Evolutionary conservation across 1,140 invertebrate genomes (phyloP), one percentile per base, ranked within the genome.

Genomic region (Pinna nobilis): DNA sequence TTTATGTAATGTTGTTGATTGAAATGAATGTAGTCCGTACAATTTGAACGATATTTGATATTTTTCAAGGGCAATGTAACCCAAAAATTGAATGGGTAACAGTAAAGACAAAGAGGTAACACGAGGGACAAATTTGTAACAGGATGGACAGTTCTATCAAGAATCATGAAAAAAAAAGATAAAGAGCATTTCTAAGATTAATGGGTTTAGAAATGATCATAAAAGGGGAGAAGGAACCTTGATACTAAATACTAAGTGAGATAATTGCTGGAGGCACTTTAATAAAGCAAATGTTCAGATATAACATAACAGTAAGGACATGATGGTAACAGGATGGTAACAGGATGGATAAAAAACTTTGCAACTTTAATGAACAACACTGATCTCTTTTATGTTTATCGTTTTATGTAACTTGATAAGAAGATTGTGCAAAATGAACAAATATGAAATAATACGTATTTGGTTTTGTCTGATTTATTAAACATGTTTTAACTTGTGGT

Each of bases 361-460:
- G n/a, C n/a, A n/a, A n/a, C n/a, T n/a, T n/a, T n/a, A n/a, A n/a
- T n/a, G n/a, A n/a, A n/a, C n/a, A n/a, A n/a, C n/a, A n/a, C n/a
- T n/a, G n/a, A n/a, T n/a, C n/a, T n/a, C n/a, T n/a, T n/a, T n/a
- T n/a, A n/a, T n/a, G n/a, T n/a, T n/a, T n/a, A n/a, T n/a, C n/a
- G n/a, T n/a, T n/a, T n/a, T n/a, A n/a, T n/a, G n/a, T n/a, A n/a
- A n/a, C n/a, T n/a, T n/a, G n/a, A n/a, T n/a, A n/a, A n/a, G n/a
- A n/a, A n/a, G n/a, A 51, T 51, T 51, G 11, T 51, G 28, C 13
- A 47, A 47, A 47, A 47, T 47, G 41, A 47, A 47, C 41, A 47
- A 3, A 13, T 47, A 3, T 15, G n/a, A n/a, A n/a, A n/a, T n/a
- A n/a, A n/a, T n/a, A n/a, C n/a, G n/a, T n/a, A n/a, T n/a, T n/a